Base-by-base conservation (phyloP, 35 echinoderm and acorn worm species). In the Acanthaster planci region DNA sequence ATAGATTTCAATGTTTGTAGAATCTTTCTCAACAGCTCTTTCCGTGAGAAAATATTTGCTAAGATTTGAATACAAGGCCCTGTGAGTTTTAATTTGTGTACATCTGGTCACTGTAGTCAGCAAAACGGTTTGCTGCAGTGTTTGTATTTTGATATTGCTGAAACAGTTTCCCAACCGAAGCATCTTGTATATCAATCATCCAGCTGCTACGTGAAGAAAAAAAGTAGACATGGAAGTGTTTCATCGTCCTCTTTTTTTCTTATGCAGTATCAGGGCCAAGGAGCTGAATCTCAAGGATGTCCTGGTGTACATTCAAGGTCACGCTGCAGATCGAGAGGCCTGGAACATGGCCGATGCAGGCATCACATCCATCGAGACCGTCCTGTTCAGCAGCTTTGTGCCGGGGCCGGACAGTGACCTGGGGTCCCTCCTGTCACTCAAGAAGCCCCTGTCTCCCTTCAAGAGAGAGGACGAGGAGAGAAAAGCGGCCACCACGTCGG, bases 281-380 rank as follows among this genome's bases (percentile, higher is more conserved):
- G 94, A 97, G 19, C 78, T 92, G 26, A 78, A 88, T 37, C 55
- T 97, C 9, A 88, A 90, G 37, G 94, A 97, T 5, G 39, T 93
- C 27, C 80, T 97, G 37, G 59, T 60, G 17, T 90, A 89, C 57
- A 89, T 97, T 16, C 87, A 90, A 37, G 83, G 89, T 26, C 87
- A 90, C 42, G 83, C 90, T 6, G 80, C 60, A 2, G 94, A 93
- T 44, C 51, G 94, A 21, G 94, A 97, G 78, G 94, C 90, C 17
- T 97, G 94, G 94, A 97, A 97, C 60, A 97, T 97, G 94, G 94
- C 94, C 21, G 94, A 97, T 37, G 80, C 92, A 67, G 94, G 94
- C 30, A 90, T 97, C 67, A 37, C 86, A 38, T 59, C 92, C 37
- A 80, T 97, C 37, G 82, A 89, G 16, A 82, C 88, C 30, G 78